A percentile compares a stretch with the other conserved stretches of the same genome.
Evolutionary conservation across 2,888 invertebrate species (phyloP).

Genomic region (Nemoura dubitans): DNA sequence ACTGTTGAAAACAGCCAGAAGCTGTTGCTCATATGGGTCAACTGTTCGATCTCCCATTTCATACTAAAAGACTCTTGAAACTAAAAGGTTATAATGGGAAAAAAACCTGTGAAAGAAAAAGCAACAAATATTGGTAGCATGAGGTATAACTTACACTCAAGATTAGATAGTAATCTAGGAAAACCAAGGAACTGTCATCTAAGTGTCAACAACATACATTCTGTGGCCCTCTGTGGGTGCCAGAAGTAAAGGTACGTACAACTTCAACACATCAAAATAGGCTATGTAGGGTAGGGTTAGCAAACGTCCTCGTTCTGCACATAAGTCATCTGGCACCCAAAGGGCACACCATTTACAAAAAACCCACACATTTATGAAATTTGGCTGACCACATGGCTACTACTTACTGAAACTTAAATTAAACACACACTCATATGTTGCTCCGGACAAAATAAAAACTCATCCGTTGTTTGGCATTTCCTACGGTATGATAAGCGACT

Average conservation of each 20-base stretch:
- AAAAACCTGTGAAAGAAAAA: too few relatives aligned
- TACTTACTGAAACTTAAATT: too few relatives aligned
- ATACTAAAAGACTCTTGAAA: conserved; percentile 15
- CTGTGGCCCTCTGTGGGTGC: background rate
- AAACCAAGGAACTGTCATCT: background rate
- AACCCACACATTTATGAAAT: too few relatives aligned
- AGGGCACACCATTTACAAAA: too few relatives aligned
- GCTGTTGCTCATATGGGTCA: conserved; percentile 84
- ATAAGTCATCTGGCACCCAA: too few relatives aligned
- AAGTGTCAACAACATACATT: background rate
- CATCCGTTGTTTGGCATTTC: too few relatives aligned
- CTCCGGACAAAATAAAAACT: too few relatives aligned
- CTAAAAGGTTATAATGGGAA: too few relatives aligned
- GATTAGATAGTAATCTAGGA: background rate
- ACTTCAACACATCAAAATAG: background rate
- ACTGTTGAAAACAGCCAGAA: conserved; percentile 81
- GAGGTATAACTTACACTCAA: background rate
- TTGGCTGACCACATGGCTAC: too few relatives aligned
- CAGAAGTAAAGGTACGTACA: background rate
- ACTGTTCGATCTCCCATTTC: conserved; percentile 47
- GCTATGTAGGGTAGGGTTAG: conserved; percentile 7
- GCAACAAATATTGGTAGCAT: too few relatives aligned
- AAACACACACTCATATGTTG: too few relatives aligned
- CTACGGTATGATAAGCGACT: too few relatives aligned
- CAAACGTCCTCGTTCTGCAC: background rate